phyloP scores from a whole-genome alignment of 2,888 invertebrate species.

The Agrotis ipsilon region DNA sequence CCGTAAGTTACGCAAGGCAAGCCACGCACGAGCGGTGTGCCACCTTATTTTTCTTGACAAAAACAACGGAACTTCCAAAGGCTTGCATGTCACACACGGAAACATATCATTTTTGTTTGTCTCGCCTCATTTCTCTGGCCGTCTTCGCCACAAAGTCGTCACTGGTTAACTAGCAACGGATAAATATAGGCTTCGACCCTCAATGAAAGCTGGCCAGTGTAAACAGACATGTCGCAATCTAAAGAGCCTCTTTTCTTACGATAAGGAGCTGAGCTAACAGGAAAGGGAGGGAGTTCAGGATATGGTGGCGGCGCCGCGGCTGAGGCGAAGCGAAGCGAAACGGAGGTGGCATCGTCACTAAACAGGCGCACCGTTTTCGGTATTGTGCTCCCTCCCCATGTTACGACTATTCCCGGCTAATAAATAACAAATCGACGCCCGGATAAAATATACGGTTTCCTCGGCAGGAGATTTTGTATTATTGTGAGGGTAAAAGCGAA shows the following conservation, averaged over 20 bases:
- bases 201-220: slow-evolving; percentile 75
- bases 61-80: slow-evolving; percentile 76
- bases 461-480: slow-evolving; percentile 82
- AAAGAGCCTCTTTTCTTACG: slow-evolving; percentile 71
- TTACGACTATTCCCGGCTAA: slow-evolving; percentile 90
- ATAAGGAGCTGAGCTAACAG: slow-evolving; percentile 67
- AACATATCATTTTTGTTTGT: slow-evolving; percentile 85
- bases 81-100: slow-evolving; percentile 80
- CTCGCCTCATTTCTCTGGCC: slow-evolving; percentile 84
- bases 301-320: slow-evolving; percentile 74
- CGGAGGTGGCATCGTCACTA: slow-evolving; percentile 86
- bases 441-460: slow-evolving; percentile 88
- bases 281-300: slow-evolving; percentile 78
- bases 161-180: slow-evolving; percentile 83
- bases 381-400: slow-evolving; percentile 87
- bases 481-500: slow-evolving; percentile 77
- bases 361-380: slow-evolving; percentile 88
- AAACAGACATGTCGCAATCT: slow-evolving; percentile 77
- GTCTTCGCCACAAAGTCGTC: slow-evolving; percentile 83
- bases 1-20: slow-evolving; percentile 69
- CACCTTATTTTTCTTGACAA: slow-evolving; percentile 77
- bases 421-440: slow-evolving; percentile 91
- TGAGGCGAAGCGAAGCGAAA: slow-evolving; percentile 81
- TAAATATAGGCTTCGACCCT: slow-evolving; percentile 83
- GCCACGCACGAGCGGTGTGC: slow-evolving; percentile 75